phyloP scores from a whole-genome alignment of 2,797 vertebrate genomes.

The Allobates femoralis region DNA sequence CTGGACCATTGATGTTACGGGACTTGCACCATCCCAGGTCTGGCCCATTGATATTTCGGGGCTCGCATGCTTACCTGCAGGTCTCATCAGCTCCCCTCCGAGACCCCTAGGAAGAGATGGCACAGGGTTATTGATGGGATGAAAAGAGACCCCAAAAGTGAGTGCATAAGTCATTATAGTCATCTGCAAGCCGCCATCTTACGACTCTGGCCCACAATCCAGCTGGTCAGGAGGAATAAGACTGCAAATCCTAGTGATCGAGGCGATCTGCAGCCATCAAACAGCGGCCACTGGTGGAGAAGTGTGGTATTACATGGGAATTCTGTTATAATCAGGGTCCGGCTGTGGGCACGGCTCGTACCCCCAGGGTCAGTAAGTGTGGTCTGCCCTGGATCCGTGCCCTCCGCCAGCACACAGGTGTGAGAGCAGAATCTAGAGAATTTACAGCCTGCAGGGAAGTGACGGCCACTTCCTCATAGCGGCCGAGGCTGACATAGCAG shows the following conservation, averaged over 20 bases:
- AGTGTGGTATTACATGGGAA: not conserved
- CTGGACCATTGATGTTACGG: too few relatives aligned
- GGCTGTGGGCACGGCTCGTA: not conserved
- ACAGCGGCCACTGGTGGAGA: not conserved
- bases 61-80: slow-evolving; percentile 81
- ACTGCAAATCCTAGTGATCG: not conserved
- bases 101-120: slow-evolving; percentile 82
- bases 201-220: too few relatives aligned
- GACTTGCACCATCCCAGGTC: too few relatives aligned
- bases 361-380: slow-evolving; percentile 2
- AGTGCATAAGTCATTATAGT: too few relatives aligned
- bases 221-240: too few relatives aligned
- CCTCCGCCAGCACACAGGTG: slow-evolving; percentile 4
- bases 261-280: not conserved
- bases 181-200: not conserved
- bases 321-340: not conserved
- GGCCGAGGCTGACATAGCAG: slow-evolving; percentile 21
- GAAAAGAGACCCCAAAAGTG: too few relatives aligned
- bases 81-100: slow-evolving; percentile 92
- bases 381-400: not conserved
- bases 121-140: not conserved
- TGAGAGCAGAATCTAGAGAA: slow-evolving; percentile 19
- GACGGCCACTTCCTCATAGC: slow-evolving; percentile 39
- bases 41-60: too few relatives aligned
- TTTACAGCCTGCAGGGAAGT: slow-evolving; percentile 33